phyloP scores from a whole-genome alignment of 2,797 vertebrate genomes.

The Sebastes oblongus region DNA sequence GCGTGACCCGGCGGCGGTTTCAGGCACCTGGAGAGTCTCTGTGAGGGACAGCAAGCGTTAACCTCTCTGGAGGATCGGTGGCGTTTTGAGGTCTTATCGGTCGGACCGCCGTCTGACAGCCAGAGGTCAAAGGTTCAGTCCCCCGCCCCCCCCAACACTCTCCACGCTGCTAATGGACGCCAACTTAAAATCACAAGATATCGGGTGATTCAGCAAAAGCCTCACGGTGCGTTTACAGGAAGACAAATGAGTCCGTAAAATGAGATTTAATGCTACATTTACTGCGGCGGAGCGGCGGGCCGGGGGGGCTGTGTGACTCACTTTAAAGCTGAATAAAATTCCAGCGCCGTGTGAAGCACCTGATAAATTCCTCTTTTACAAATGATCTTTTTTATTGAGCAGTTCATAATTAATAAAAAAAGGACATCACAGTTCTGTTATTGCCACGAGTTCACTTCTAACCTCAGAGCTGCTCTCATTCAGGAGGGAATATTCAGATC shows the following conservation, averaged over 20 bases:
- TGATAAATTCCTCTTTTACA: not conserved
- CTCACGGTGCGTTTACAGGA: constrained; percentile 19
- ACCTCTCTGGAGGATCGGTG: constrained; percentile 1
- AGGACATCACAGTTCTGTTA: constrained; percentile 12
- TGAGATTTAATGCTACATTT: constrained; percentile 40
- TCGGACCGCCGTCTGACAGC: not conserved
- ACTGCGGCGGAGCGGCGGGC: not conserved
- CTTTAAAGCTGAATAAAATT: not conserved
- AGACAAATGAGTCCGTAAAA: constrained; percentile 45
- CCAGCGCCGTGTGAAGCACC: not conserved
- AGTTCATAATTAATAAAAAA: constrained; percentile 4
- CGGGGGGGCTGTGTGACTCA: not conserved
- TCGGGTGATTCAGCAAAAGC: constrained; percentile 39
- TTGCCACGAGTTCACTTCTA: not conserved
- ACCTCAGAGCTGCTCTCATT: not conserved
- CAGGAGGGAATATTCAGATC: too few relatives aligned
- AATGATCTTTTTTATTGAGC: constrained; percentile 11
- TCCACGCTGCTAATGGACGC: constrained; percentile 8
- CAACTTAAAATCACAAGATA: constrained; percentile 18
- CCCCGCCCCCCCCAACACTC: not conserved
- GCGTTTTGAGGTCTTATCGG: not conserved
- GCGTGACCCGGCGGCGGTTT: not conserved
- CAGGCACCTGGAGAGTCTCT: constrained; percentile 22
- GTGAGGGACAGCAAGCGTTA: not conserved
- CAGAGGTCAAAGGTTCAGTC: constrained; percentile 23